phyloP scores from a whole-genome alignment of 2,113 vertebrate species.

The Sceloporus undulatus region DNA sequence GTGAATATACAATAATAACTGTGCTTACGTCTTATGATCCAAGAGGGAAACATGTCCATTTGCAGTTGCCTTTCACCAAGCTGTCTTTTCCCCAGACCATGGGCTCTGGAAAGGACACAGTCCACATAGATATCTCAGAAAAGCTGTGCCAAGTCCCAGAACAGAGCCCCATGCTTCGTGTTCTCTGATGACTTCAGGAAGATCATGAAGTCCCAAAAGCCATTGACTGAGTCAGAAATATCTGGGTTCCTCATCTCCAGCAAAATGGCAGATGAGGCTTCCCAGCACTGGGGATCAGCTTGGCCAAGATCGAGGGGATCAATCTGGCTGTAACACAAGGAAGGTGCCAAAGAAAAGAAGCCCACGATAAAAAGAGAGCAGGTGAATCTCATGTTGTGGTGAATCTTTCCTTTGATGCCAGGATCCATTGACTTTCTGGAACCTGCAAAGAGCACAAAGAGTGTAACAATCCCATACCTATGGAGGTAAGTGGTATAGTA shows the following conservation, averaged over 20 bases:
- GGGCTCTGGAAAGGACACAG: slow-evolving; percentile 91
- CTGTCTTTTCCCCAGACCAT: slow-evolving; percentile 90
- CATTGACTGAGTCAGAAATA: slow-evolving; percentile 89
- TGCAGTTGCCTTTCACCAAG: slow-evolving; percentile 69
- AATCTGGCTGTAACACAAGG: slow-evolving; percentile 79
- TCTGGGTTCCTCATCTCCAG: slow-evolving; percentile 90
- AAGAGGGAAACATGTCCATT: slow-evolving; percentile 67
- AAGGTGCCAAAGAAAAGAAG: slow-evolving; percentile 72
- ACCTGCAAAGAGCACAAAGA: slow-evolving; percentile 59
- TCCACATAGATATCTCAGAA: slow-evolving; percentile 97
- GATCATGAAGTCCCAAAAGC: slow-evolving; percentile 95
- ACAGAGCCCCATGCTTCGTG: slow-evolving; percentile 87
- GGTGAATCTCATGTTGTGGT: slow-evolving; percentile 71
- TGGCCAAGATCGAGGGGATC: slow-evolving; percentile 84
- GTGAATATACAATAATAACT: slow-evolving; percentile 56
- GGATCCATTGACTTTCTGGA: slow-evolving; percentile 76
- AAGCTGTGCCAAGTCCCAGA: slow-evolving; percentile 94
- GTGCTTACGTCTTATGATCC: slow-evolving; percentile 73
- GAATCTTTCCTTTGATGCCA: slow-evolving; percentile 65
- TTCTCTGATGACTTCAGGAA: slow-evolving; percentile 91
- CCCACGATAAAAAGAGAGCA: slow-evolving; percentile 80
- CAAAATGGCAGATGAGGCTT: slow-evolving; percentile 87
- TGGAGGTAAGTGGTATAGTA: background rate
- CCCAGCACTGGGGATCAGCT: slow-evolving; percentile 92
- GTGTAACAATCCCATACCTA: slow-evolving; percentile 17